phyloP scores from a whole-genome alignment of 2,113 vertebrate species.

The Nicator chloris region DNA sequence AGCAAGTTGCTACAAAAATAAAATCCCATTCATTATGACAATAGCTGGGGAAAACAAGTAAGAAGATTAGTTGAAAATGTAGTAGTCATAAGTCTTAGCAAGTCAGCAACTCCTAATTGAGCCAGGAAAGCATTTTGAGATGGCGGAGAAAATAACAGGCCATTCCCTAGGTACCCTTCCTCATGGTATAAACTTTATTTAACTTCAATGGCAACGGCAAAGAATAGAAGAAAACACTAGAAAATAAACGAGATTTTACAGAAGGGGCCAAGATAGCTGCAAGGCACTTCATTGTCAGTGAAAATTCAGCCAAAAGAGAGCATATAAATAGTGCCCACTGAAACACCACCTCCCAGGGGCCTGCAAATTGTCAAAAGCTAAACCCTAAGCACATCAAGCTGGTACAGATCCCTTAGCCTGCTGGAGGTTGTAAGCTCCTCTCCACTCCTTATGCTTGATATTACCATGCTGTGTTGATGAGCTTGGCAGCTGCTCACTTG shows the following conservation, averaged over 20 bases:
- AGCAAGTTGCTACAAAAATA: slow-evolving; percentile 26
- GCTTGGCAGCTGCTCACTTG: slow-evolving; percentile 25
- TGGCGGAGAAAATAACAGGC: background rate
- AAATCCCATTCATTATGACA: slow-evolving; percentile 4
- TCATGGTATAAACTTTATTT: background rate
- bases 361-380: background rate
- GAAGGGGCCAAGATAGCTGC: background rate
- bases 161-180: background rate
- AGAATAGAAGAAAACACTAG: background rate
- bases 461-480: background rate
- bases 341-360: background rate
- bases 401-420: background rate
- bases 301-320: background rate
- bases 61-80: slow-evolving; percentile 28
- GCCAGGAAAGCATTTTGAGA: background rate
- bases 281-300: background rate
- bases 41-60: slow-evolving; percentile 35
- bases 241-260: background rate
- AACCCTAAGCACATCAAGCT: background rate
- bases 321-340: background rate
- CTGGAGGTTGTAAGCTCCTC: background rate
- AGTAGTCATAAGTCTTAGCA: background rate
- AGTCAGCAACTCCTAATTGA: background rate
- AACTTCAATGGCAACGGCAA: background rate
- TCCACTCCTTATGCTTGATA: background rate